Base-by-base conservation (phyloP, 2,888 invertebrate genomes). In the Harpalus rufipes region DNA sequence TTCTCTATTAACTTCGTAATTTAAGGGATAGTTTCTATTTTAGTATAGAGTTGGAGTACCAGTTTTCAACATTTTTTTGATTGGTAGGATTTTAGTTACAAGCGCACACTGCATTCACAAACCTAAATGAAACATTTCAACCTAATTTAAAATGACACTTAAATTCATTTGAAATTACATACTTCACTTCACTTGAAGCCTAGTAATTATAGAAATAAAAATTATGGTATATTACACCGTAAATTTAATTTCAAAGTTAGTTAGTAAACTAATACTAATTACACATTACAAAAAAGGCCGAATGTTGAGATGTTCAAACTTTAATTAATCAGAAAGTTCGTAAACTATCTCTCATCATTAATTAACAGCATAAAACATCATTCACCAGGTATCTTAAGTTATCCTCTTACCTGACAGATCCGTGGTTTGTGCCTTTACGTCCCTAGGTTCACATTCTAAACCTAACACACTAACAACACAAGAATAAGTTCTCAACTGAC, bases 321-420 rank as follows among this genome's bases (percentile, higher is more conserved):
- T 68, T 68, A 68, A 68, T 68, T 68, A 68, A 68, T 68, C 68
- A 68, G n/a, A 68, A 68, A 68, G 32, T 68, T 68, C 14, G 14
- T 14, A 68, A n/a, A 39, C 68, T 39, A 68, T n/a, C 32, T 32
- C n/a, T 7, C 32, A 68, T 68, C 68, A 68, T 68, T 39, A 68
- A 68, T 68, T 39, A 68, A 68, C 14, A 32, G n/a, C 12, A n/a
- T 63, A 63, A 63, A 63, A 63, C 63, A 63, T 63, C 63, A 21
- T 68, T 65, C 65, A 39, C 25, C 39, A 65, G 32, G 32, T 65
- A 61, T 61, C 61, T 61, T 25, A 21, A 39, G 14, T 12, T 32
- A 65, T 1, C 10, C 14, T 68, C 68, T 12, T 74, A 74, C 72
- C 72, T 74, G 72, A 14, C 8, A 74, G 16, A 44, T 74, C 72